Conservation (phyloP, 1,140 invertebrate species). For the Drosophila seguyi region DNA sequence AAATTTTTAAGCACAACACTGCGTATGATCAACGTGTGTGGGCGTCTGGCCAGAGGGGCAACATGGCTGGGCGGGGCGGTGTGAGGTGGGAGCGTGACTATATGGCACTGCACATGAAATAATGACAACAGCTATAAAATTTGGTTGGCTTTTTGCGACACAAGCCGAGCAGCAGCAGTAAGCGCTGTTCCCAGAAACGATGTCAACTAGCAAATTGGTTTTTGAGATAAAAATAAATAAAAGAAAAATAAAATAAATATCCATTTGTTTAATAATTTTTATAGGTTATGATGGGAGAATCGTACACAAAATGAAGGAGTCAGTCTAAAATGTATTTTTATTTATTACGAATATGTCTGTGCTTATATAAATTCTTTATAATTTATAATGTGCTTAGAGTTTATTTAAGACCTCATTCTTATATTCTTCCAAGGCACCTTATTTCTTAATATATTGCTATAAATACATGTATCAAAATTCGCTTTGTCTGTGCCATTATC, state of each 20-base stretch:
- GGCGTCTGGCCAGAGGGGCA: constrained; percentile 7
- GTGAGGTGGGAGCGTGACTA: constrained; percentile 29
- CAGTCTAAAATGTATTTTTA: background rate
- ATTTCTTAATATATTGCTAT: background rate
- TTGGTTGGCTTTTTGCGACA: constrained; percentile 66
- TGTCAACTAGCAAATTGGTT: constrained; percentile 9
- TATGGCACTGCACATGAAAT: constrained; percentile 60
- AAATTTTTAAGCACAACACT: constrained; percentile 67
- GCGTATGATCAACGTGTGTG: constrained; percentile 63
- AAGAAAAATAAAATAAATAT: background rate
- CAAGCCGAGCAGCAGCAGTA: constrained; percentile 26
- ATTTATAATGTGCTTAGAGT: background rate
- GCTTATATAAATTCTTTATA: too few relatives aligned
- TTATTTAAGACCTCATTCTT: too few relatives aligned
- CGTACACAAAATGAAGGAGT: background rate
- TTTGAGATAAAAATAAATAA: background rate
- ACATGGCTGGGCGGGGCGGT: background rate
- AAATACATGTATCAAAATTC: too few relatives aligned
- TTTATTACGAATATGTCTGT: too few relatives aligned
- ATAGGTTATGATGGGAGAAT: background rate
- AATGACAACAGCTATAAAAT: constrained; percentile 68
- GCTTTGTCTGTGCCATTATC: background rate
- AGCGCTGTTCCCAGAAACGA: constrained; percentile 22
- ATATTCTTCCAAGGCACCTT: background rate
- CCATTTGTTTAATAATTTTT: background rate